Evolutionary conservation across 64 coral and sea anemone species (phyloP), one percentile per base, ranked within the genome.

Genomic region (Dendrophyllia cribrosa): DNA sequence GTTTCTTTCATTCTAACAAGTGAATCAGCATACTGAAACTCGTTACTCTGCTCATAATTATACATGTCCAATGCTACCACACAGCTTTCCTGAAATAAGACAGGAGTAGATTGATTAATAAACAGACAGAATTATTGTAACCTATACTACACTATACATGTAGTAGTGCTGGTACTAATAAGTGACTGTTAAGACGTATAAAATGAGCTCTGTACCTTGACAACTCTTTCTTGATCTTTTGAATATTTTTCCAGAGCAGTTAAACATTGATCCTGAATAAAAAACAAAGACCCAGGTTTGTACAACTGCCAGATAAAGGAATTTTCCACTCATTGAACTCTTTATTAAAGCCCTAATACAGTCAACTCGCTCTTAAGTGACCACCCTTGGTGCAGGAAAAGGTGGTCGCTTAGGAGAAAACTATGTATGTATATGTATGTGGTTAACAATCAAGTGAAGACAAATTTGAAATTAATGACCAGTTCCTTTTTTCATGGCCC

Each of bases 21-120:
- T 22, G 90, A 83, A 51, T 98, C 87, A 50, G 96, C 93, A 67
- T 98, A 98, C 90, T 98, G 93, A 74, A 98, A 95, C 48, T 98
- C 93, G 23, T 76, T 75, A 69, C 93, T 93, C 20, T 89, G 93
- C 67, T 98, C 93, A 72, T 98, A 93, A n/a, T 95, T 76, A 63
- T 90, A 87, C 96, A 98, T 98, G 34, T 98, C 96, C 9, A 98
- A 51, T 67, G 96, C 96, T 0, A 98, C 96, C 13, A 90, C 74
- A 71, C 96, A 98, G 86, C 96, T 98, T 79, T 98, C 96, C 96
- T 98, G 66, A 24, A 51, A 67, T 12, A 66, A 63, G 20, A 19
- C 21, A 89, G 47, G 6, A 88, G 2, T 17, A 69, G 11, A 89
- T 12, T 43, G 11, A 89, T 12, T 43, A 74, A 45, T 4, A 78